Conservation (phyloP, 2,888 invertebrate species). For the Automeris io region DNA sequence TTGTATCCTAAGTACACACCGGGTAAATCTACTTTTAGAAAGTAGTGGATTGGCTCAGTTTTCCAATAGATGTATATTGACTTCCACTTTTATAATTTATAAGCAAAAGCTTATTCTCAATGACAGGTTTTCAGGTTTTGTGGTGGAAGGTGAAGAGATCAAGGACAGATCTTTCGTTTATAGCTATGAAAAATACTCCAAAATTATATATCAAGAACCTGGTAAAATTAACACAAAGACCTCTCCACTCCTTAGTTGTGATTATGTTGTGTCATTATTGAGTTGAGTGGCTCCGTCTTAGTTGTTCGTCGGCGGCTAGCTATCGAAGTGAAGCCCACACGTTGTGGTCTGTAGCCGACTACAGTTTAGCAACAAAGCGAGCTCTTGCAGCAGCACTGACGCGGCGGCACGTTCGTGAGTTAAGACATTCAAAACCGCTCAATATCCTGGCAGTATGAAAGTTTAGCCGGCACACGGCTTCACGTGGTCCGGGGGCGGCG, state of each 20-base stretch:
- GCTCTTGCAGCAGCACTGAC: constrained; percentile 45
- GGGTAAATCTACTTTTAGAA: neutral
- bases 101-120: no score
- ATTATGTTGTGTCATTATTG: constrained; percentile 14
- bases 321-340: constrained; percentile 30
- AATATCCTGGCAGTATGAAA: constrained; percentile 76
- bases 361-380: constrained; percentile 64
- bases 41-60: neutral
- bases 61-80: constrained; percentile 11
- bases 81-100: constrained; percentile 17
- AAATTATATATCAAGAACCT: no score
- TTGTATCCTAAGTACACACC: neutral
- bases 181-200: no score
- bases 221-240: no score
- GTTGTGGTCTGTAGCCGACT: constrained; percentile 49
- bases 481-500: constrained; percentile 63
- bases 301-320: constrained; percentile 26
- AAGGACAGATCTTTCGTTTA: no score
- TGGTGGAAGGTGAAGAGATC: no score
- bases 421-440: constrained; percentile 78
- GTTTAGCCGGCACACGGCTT: constrained; percentile 75
- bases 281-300: constrained; percentile 12
- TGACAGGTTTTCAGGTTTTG: no score
- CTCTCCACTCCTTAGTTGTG: no score
- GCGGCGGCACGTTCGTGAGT: constrained; percentile 72